A percentile compares a stretch with the other conserved stretches of the same genome.
Evolutionary conservation across 2,113 vertebrate genomes (phyloP).

Genomic region (Todiramphus saurophagus): DNA sequence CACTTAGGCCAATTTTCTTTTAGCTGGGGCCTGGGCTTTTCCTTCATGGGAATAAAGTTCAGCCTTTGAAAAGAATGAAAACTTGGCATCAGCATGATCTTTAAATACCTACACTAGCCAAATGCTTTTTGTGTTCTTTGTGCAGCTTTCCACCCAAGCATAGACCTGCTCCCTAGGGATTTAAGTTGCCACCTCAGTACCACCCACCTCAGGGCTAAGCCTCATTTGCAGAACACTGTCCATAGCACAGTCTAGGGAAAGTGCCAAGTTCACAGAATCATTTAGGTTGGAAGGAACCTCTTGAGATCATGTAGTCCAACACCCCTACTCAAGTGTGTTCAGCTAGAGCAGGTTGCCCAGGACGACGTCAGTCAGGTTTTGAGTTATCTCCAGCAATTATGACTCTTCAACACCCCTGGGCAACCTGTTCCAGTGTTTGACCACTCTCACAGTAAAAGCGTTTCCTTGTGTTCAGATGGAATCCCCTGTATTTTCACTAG

Average conservation of each 20-base stretch:
- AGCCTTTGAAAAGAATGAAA: not conserved
- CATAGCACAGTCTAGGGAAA: not conserved
- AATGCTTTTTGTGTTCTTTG: not conserved
- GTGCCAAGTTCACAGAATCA: not conserved
- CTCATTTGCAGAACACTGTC: not conserved
- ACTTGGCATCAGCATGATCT: not conserved
- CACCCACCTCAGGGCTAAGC: not conserved
- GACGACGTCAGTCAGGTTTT: not conserved
- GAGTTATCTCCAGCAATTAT: not conserved
- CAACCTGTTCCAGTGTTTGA: not conserved
- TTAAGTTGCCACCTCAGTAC: not conserved
- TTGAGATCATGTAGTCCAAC: not conserved
- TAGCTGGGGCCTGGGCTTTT: not conserved
- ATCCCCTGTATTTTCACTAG: not conserved
- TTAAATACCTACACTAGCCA: not conserved
- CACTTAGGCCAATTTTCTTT: not conserved
- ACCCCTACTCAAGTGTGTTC: not conserved
- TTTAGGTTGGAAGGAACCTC: not conserved
- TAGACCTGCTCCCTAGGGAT: not conserved
- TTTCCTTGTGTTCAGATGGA: not conserved
- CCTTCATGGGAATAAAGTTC: not conserved
- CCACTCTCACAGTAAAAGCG: not conserved
- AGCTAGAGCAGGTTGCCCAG: not conserved
- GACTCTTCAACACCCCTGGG: not conserved
- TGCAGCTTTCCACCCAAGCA: not conserved